Evolutionary conservation across 2,888 invertebrate species (phyloP), one percentile per base, ranked within the genome.

Genomic region (Dysmachus trigonus): DNA sequence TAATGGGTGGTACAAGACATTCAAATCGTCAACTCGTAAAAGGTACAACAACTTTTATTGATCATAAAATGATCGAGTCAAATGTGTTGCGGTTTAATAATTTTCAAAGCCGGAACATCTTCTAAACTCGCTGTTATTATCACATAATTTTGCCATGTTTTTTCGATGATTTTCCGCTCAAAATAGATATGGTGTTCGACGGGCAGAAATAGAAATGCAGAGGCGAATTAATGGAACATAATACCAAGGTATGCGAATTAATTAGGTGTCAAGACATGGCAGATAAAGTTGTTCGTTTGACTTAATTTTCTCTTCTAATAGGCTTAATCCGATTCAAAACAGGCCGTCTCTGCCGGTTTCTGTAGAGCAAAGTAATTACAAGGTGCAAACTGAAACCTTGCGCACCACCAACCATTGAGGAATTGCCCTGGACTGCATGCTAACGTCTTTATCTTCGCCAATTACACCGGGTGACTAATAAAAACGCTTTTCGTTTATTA

Each of bases 381-480:
- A 72, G 38, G 71, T 71, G n/a, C n/a, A 22, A 53, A 72, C 38
- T 72, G 47, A 82, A 71, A 82, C 71, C 82, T 82, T 35, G 18
- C n/a, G 71, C 13, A 4, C n/a, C 41, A 31, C 30, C 33, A 22
- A 27, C 41, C 38, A 72, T 86, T 87, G 84, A 86, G 81, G 85
- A 72, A 82, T 87, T 79, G 81, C 71, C 35, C 73, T 85, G 51
- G 79, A 35, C 53, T 87, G 31, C 76, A 86, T 82, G 85, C 86
- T 86, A 85, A 87, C 87, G 85, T 86, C 86, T 87, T 86, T 87
- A 86, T 87, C 86, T 86, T 76, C 47, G 73, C 85, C 87, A 87
- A 86, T 87, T 87, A 87, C 82, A 85, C 76, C 82, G 81, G 83
- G 85, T 85, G 86, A 86, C 82, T 86, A 87, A 87, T 87, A 87